These are phyloP conservation scores for Hemiscyllium ocellatum DNA, from an alignment of 2,113 vertebrate genomes.

Conservation along the genomic window DNA sequence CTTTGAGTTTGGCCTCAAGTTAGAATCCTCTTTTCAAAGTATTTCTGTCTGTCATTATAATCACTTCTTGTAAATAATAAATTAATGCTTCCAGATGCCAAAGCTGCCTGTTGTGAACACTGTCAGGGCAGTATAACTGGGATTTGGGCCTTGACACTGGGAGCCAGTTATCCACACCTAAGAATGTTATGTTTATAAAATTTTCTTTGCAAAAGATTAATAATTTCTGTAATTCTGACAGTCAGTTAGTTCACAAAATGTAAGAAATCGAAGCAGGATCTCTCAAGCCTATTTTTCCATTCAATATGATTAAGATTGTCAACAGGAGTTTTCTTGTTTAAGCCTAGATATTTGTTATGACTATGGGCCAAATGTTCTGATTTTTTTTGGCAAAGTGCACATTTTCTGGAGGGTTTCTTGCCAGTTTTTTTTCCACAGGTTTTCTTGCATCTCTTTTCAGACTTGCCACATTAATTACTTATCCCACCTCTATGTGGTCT, in stretches of 20 bases:
- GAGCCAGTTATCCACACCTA: background rate
- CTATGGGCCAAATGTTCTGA: background rate
- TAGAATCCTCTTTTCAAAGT: background rate
- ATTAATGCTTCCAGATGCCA: background rate
- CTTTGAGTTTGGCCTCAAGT: background rate
- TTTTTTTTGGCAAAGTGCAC: too few relatives aligned
- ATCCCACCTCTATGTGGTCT: too few relatives aligned
- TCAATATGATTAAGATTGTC: background rate
- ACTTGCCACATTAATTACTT: too few relatives aligned
- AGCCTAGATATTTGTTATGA: background rate
- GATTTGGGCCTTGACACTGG: background rate
- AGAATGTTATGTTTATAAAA: background rate
- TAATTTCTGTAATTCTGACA: background rate
- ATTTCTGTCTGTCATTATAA: background rate
- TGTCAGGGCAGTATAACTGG: background rate
- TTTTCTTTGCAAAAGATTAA: background rate
- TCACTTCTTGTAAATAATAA: background rate
- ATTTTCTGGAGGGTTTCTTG: too few relatives aligned
- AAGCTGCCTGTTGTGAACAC: background rate
- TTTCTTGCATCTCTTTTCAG: too few relatives aligned
- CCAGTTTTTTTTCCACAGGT: too few relatives aligned
- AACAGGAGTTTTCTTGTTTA: background rate
- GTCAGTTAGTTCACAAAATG: background rate
- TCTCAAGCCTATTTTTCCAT: background rate
- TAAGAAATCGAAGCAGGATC: background rate